Evolutionary conservation across 1,140 invertebrate species (phyloP), one percentile per base, ranked within the genome.

Genomic region (Drosophila biarmipes): DNA sequence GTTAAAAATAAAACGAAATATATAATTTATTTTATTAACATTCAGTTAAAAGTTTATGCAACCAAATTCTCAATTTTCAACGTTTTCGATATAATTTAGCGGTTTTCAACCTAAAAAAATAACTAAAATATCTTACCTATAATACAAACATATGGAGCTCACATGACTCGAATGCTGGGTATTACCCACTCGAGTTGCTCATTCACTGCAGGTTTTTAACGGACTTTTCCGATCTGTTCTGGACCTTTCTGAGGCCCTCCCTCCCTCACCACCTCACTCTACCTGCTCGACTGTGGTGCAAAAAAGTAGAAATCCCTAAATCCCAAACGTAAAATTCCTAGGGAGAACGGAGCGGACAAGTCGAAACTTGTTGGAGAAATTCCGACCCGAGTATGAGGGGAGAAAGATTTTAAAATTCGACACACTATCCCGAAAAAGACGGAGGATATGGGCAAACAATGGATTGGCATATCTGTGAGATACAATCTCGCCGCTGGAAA

Each of bases 321-420:
- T 66, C 74, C 55, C 58, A 56, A 54, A 68, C 48, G 17, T 64
- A 40, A 82, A 81, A 74, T 86, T 78, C 69, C 63, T 67, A 55
- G 46, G 72, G 51, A 59, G 72, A 51, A 27, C 15, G 17, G 53
- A 62, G 29, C 51, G 38, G 52, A 89, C 84, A 87, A 87, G 84
- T 89, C 76, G 48, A 31, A 55, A 73, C 82, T 63, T 89, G 82
- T 66, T 38, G 62, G 27, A 64, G 69, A 82, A 64, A 69, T 51
- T 68, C 63, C 66, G 57, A 55, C 42, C 73, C 66, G 59, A 63
- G 54, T 78, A 66, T 55, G 63, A 73, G 73, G 63, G 52, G 29
- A 46, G 46, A 69, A 63, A 63, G 62, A 86, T 86, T 86, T 80
- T 34, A 63, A 84, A 87, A 87, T 87, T 87, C 84, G 84, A 87